Evolutionary conservation across 1,140 invertebrate genomes (phyloP), one percentile per base, ranked within the genome.

Genomic region (Tetramorium simillimum): DNA sequence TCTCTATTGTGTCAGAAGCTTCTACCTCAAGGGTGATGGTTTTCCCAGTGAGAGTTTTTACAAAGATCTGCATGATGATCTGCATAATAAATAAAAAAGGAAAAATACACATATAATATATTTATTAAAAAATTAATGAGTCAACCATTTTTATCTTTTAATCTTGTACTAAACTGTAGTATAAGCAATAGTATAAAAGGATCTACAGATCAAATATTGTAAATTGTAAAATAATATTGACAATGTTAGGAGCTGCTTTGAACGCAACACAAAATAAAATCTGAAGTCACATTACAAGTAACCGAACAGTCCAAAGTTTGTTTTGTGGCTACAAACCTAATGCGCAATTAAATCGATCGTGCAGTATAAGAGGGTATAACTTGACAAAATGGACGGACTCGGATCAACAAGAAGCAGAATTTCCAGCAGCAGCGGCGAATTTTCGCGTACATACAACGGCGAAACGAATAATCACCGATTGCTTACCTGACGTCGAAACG

Each of bases 21-120:
- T 97, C 97, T 9, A 97, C 97, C 93, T 97, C 97, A 18, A 98
- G 92, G 1, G 97, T 97, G 90, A 97, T 97, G 60, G 97, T 97
- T 92, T 97, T 97, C 0, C 97, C 97, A 63, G 97, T 97, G 12
- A 97, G 93, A 33, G 96, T 97, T 92, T 97, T 97, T 0, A 97
- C 97, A 89, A 97, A 97, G 85, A 97, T 97, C 92, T 97, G 96
- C 96, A 97, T 97, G 73, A 28, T 81, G 21, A 46, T 56, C 63
- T 81, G 37, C n/a, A n/a, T n/a, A n/a, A n/a, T 43, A 56, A 58
- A 70, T n/a, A 40, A 95, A 3, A 43, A 43, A 5, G 94, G 97
- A 97, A 14, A 46, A 46, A 46, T 46, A 12, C 7, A 43, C 40
- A 43, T 33, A 33, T 33, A 33, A 33, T 33, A 33, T 33, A 33